phyloP scores from a whole-genome alignment of 2,797 vertebrate genomes.

The Halcyon leucocephala region DNA sequence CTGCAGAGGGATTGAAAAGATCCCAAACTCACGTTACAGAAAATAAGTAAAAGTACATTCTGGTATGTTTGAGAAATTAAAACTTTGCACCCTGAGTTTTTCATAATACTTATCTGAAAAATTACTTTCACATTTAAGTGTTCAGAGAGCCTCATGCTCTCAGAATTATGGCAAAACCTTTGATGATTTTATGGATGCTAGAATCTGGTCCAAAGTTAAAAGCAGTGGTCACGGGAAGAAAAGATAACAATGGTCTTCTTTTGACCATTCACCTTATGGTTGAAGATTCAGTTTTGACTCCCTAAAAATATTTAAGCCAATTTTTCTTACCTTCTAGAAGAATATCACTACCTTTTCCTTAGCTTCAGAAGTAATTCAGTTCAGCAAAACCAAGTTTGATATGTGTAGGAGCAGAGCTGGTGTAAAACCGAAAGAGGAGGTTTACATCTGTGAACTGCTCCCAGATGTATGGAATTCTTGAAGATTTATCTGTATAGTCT shows the following conservation, averaged over 20 bases:
- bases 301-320: background rate
- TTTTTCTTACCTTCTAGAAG: background rate
- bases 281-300: background rate
- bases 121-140: background rate
- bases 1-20: background rate
- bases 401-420: accelerated
- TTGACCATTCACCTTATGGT: accelerated
- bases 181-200: background rate
- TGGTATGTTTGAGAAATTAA: background rate
- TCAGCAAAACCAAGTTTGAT: background rate
- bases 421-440: background rate
- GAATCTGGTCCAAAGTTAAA: background rate
- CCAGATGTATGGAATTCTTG: background rate
- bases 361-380: background rate
- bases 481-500: background rate
- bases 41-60: background rate
- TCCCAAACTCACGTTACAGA: background rate
- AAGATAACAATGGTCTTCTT: background rate
- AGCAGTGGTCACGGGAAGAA: background rate
- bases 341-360: background rate
- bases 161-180: background rate
- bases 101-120: background rate
- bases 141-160: background rate
- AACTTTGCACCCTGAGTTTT: background rate
- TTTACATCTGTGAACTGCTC: background rate